A percentile compares a stretch with the other conserved stretches of the same genome.
Evolutionary conservation across 2,113 vertebrate species (phyloP).

Genomic region (Mellivora capensis): DNA sequence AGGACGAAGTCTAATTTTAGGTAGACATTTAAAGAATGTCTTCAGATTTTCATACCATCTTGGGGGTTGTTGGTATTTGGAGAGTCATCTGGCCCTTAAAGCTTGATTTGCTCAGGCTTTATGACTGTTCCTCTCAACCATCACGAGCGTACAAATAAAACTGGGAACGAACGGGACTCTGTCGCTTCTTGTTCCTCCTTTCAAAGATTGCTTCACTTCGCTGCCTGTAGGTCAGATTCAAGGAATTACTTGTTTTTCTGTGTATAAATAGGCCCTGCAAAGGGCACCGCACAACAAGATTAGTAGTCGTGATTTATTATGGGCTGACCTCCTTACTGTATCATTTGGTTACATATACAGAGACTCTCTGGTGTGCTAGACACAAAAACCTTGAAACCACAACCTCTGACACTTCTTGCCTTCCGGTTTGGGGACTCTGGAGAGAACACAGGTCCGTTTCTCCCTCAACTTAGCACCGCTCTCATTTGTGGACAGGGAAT

Average conservation of each 20-base stretch:
- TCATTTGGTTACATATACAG: neutral
- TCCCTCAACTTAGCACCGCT: neutral
- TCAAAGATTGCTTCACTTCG: neutral
- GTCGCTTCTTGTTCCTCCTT: neutral
- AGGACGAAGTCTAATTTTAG: neutral
- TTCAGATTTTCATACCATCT: neutral
- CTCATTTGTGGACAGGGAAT: neutral
- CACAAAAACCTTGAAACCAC: neutral
- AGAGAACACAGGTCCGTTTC: neutral
- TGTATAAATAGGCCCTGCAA: conserved; percentile 14
- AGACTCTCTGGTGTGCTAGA: neutral
- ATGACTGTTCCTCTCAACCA: neutral
- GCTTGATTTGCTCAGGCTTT: neutral
- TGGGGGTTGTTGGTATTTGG: neutral
- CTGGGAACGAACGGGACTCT: neutral
- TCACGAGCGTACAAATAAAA: neutral
- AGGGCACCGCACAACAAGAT: neutral
- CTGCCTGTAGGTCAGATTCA: neutral
- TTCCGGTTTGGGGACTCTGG: neutral
- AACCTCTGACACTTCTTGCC: neutral
- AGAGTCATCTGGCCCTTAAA: neutral
- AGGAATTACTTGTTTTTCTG: conserved; percentile 26
- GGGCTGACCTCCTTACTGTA: neutral
- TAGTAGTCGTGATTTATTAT: neutral
- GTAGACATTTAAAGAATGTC: neutral